Conservation (phyloP, 1,140 invertebrate species). For the Drosophila elegans region DNA sequence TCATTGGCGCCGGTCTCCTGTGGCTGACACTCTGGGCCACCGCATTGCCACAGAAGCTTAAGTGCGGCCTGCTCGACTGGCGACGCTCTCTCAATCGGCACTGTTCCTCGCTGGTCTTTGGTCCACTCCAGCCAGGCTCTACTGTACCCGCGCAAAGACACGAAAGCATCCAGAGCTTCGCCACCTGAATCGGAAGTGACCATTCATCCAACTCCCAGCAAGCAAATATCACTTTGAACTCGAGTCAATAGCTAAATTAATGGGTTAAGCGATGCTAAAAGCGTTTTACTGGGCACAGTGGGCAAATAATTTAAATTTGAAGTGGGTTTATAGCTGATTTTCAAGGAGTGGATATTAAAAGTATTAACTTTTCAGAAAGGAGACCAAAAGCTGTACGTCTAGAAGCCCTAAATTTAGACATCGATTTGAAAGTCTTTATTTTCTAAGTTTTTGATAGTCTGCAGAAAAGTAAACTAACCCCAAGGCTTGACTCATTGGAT, state of each 20-base stretch:
- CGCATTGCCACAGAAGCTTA: slow-evolving; percentile 36
- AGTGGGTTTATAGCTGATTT: too few species aligned
- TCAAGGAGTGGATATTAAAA: too few species aligned
- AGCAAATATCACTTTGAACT: not conserved
- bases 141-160: not conserved
- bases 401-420: too few species aligned
- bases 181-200: not conserved
- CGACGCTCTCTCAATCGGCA: slow-evolving; percentile 4
- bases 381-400: too few species aligned
- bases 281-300: slow-evolving; percentile 7
- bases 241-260: slow-evolving; percentile 27
- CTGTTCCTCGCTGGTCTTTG: not conserved
- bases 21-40: slow-evolving; percentile 62
- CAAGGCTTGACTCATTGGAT: too few species aligned
- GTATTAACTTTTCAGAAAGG: too few species aligned
- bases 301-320: too few species aligned
- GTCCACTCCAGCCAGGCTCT: not conserved
- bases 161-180: slow-evolving; percentile 10
- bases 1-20: slow-evolving; percentile 59
- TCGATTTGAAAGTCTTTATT: too few species aligned
- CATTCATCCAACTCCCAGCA: not conserved
- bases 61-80: slow-evolving; percentile 2
- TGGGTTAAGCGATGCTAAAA: slow-evolving; percentile 29
- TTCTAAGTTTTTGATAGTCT: too few species aligned
- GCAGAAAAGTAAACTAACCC: too few species aligned